Percentiles rank a stretch among this genome's conserved stretches.
These are phyloP conservation scores for Synodontis membranacea DNA, from an alignment of 2,113 vertebrate genomes.

Conservation along the genomic window DNA sequence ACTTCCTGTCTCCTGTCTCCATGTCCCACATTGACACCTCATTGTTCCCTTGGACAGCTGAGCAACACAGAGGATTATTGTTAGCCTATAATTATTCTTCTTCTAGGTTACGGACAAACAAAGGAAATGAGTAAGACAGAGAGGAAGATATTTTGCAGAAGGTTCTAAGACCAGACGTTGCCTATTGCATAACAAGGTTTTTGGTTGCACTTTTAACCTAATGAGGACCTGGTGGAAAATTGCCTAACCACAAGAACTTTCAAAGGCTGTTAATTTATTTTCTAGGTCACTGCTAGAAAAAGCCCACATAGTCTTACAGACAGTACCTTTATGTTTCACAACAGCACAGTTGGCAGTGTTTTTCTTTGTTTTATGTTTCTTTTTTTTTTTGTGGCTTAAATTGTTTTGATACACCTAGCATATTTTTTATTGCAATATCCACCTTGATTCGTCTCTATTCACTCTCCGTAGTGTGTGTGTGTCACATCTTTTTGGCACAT, in stretches of 20 bases:
- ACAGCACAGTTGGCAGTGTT: background rate
- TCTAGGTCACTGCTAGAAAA: background rate
- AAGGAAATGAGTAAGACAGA: background rate
- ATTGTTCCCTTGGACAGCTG: constrained; percentile 96
- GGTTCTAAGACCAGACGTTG: background rate
- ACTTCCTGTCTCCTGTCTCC: constrained; percentile 94
- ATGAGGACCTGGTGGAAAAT: background rate
- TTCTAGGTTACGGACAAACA: background rate
- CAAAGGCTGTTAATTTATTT: background rate
- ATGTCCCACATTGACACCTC: constrained; percentile 99
- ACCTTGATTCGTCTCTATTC: background rate
- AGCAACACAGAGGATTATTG: constrained; percentile 1
- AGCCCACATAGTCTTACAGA: background rate
- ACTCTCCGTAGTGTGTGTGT: background rate
- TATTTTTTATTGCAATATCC: background rate
- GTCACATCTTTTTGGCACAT: background rate
- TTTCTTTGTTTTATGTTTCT: background rate
- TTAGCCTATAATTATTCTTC: background rate
- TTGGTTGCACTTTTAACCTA: background rate
- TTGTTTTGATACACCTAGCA: background rate
- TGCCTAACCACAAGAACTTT: background rate
- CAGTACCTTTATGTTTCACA: background rate
- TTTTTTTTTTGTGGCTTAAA: background rate
- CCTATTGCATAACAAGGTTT: background rate
- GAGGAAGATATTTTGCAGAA: background rate